Evolutionary conservation across 2,888 invertebrate species (phyloP).

Genomic region (Druceiella hillmani): DNA sequence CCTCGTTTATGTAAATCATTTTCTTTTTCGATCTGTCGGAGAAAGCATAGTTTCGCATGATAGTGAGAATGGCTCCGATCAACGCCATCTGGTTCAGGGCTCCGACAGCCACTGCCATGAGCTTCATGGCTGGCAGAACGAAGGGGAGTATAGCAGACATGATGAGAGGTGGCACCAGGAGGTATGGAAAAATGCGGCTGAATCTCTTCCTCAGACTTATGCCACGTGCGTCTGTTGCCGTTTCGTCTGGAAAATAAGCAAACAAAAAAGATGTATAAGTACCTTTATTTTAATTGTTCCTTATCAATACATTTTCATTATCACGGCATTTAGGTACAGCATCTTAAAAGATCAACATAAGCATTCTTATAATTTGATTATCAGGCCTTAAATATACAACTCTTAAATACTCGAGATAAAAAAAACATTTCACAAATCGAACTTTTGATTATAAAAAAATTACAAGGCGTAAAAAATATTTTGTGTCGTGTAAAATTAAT

Average conservation of each 20-base stretch:
- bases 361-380: too few relatives aligned
- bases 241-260: slow-evolving; percentile 4
- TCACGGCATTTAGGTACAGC: too few relatives aligned
- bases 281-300: too few relatives aligned
- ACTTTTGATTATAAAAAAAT: too few relatives aligned
- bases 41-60: slow-evolving; percentile 55
- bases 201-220: slow-evolving; percentile 32
- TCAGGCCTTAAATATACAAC: too few relatives aligned
- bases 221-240: slow-evolving; percentile 23
- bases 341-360: too few relatives aligned
- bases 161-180: slow-evolving; percentile 57
- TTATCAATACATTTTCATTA: too few relatives aligned
- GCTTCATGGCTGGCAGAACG: slow-evolving; percentile 60
- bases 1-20: slow-evolving; percentile 53
- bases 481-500: too few relatives aligned
- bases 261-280: too few relatives aligned
- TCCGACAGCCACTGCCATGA: slow-evolving; percentile 56
- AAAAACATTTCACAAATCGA: too few relatives aligned
- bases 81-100: slow-evolving; percentile 65
- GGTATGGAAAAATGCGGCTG: slow-evolving; percentile 44
- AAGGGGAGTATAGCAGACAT: slow-evolving; percentile 65
- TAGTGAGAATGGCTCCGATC: slow-evolving; percentile 52
- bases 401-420: too few relatives aligned
- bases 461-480: too few relatives aligned
- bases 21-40: slow-evolving; percentile 49